phyloP scores from a whole-genome alignment of 1,140 invertebrate genomes.

The Cyrtorhinus lividipennis region DNA sequence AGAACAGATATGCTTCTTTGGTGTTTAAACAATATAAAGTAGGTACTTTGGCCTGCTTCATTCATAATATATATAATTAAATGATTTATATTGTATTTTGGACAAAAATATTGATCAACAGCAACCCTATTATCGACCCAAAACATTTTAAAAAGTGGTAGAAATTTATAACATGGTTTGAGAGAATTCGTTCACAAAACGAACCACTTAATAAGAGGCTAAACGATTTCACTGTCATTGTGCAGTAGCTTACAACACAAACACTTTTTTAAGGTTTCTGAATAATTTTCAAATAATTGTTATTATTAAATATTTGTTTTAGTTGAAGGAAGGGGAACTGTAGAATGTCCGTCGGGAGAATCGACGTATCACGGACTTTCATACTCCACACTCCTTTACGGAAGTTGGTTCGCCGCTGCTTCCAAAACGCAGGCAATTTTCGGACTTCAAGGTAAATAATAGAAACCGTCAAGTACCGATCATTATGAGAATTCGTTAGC shows the following conservation, averaged over 20 bases:
- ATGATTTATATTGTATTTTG: no score
- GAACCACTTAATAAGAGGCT: no score
- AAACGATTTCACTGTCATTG: background rate
- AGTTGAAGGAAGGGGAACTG: background rate
- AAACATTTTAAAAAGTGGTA: no score
- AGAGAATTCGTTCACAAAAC: no score
- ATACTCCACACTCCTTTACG: slow-evolving; percentile 34
- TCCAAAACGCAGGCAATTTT: slow-evolving; percentile 34
- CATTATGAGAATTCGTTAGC: background rate
- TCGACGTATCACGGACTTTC: slow-evolving; percentile 26
- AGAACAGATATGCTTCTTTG: no score
- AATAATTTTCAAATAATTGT: background rate
- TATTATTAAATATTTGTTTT: background rate
- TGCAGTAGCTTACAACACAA: background rate
- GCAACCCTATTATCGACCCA: no score
- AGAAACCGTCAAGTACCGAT: background rate
- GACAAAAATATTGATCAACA: no score
- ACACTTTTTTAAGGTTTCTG: background rate
- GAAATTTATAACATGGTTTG: background rate
- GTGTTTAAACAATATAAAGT: no score
- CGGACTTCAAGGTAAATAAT: slow-evolving; percentile 32
- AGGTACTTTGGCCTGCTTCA: no score
- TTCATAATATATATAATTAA: no score
- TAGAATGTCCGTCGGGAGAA: background rate
- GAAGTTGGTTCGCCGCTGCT: slow-evolving; percentile 31